These are phyloP conservation scores for Anticlea derivata DNA, from an alignment of 2,888 invertebrate genomes.

Conservation along the genomic window DNA sequence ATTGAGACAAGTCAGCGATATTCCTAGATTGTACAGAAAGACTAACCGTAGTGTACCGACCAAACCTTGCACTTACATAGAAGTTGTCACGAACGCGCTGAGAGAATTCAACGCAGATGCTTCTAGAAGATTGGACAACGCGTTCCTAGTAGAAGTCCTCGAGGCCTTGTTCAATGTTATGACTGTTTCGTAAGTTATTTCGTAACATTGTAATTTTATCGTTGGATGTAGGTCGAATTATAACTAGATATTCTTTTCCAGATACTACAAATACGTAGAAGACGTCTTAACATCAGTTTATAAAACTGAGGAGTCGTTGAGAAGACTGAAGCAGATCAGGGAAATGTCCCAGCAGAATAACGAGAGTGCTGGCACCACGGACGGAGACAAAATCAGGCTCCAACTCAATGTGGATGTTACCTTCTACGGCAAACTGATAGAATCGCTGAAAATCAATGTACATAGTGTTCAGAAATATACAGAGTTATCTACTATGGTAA, in stretches of 20 bases:
- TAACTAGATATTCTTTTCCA: slow-evolving; percentile 45
- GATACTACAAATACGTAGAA: slow-evolving; percentile 89
- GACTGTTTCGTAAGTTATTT: slow-evolving; percentile 81
- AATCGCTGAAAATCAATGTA: slow-evolving; percentile 80
- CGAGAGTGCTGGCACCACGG: slow-evolving; percentile 86
- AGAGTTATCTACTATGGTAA: slow-evolving; percentile 85
- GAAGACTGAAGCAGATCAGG: slow-evolving; percentile 93
- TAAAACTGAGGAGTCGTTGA: slow-evolving; percentile 97
- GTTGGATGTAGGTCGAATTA: background rate
- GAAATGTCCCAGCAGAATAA: slow-evolving; percentile 80
- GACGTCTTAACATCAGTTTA: slow-evolving; percentile 97
- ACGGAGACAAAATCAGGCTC: slow-evolving; percentile 97
- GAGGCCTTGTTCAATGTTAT: slow-evolving; percentile 75
- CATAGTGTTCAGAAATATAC: slow-evolving; percentile 83
- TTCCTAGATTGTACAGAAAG: slow-evolving; percentile 95
- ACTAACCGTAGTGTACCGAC: slow-evolving; percentile 95
- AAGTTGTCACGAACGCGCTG: slow-evolving; percentile 85
- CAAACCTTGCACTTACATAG: slow-evolving; percentile 92
- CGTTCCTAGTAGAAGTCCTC: slow-evolving; percentile 61
- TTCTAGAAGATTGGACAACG: slow-evolving; percentile 57
- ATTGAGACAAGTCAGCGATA: slow-evolving; percentile 93
- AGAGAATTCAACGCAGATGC: slow-evolving; percentile 83
- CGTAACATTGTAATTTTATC: slow-evolving; percentile 7
- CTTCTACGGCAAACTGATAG: slow-evolving; percentile 87
- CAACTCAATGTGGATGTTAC: slow-evolving; percentile 95